Evolutionary conservation across 2,888 invertebrate species (phyloP).

Genomic region (Thecophora atra): DNA sequence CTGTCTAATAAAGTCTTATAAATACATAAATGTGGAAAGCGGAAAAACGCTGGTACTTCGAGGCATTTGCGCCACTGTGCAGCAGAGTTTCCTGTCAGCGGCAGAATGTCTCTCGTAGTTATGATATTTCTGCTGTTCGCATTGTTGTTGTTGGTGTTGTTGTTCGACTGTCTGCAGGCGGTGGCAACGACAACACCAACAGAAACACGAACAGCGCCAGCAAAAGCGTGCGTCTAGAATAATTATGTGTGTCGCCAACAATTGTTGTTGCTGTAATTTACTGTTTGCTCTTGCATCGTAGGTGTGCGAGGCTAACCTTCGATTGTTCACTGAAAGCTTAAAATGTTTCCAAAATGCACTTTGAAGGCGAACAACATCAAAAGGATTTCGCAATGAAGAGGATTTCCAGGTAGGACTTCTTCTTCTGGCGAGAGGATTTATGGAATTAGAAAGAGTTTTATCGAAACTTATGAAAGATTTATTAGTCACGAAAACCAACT

Average conservation of each 20-base stretch:
- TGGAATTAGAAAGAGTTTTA: background rate
- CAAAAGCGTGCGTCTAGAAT: slow-evolving; percentile 15
- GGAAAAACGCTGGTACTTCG: background rate
- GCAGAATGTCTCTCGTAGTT: no score
- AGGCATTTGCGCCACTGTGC: no score
- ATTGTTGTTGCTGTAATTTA: background rate
- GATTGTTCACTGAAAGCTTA: background rate
- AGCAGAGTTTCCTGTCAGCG: no score
- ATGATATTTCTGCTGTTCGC: no score
- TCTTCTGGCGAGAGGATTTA: slow-evolving; percentile 1
- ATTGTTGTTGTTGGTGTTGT: background rate
- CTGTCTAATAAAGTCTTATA: slow-evolving; percentile 18
- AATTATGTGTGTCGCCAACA: slow-evolving; percentile 23
- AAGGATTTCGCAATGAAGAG: slow-evolving; percentile 5
- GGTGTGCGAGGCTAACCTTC: background rate
- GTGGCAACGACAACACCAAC: no score
- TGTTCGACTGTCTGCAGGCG: slow-evolving; percentile 7
- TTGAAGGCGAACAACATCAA: background rate
- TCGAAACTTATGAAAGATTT: background rate
- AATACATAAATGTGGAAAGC: slow-evolving; percentile 16
- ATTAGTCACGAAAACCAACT: background rate
- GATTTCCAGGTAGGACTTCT: background rate
- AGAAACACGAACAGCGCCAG: background rate
- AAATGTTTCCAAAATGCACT: background rate
- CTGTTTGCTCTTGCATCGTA: background rate